Base-by-base conservation (phyloP, 2,888 invertebrate genomes). In the Chelonus formosanus region DNA sequence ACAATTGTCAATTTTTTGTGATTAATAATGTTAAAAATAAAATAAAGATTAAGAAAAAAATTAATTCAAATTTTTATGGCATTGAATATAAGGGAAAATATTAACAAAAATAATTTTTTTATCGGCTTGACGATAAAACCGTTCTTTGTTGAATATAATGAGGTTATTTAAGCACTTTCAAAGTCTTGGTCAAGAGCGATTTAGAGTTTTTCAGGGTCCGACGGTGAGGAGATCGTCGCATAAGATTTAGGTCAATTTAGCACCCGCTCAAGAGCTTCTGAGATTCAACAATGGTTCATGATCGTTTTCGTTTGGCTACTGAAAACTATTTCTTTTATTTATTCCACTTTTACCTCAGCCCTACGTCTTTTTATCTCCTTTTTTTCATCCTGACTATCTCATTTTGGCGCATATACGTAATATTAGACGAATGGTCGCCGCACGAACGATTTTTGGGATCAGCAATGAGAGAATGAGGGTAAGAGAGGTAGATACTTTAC, bases 401-500 rank as follows among this genome's bases (percentile, higher is more conserved):
- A 47, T 66, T 70, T 55, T 60, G 58, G 68, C 70, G 52, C 44
- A n/a, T 47, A 3, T 43, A 36, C 52, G 57, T 31, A 32, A 32
- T 61, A 6, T 10, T n/a, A 52, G 35, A 47, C 53, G 45, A 62
- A 54, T 54, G 62, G 6, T 32, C 40, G 40, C 50, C 48, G 32
- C 35, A 47, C 55, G 63, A 68, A 47, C 63, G 67, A 68, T 71
- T 70, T 66, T 68, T 68, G 53, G 35, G 60, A 43, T 66, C 62
- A 66, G 56, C 62, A 43, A 48, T 62, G 36, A 58, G 52, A 68
- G 66, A 66, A 61, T 65, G 70, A 68, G 71, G 72, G 71, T 71
- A 74, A 75, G 70, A 72, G 70, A 65, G 58, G 72, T 63, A 63
- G 55, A 58, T 50, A 34, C 78, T 84, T 81, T 81, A 81, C 81